These are phyloP conservation scores for Orthonevra nobilis DNA, from an alignment of 2,888 invertebrate genomes.

Conservation along the genomic window DNA sequence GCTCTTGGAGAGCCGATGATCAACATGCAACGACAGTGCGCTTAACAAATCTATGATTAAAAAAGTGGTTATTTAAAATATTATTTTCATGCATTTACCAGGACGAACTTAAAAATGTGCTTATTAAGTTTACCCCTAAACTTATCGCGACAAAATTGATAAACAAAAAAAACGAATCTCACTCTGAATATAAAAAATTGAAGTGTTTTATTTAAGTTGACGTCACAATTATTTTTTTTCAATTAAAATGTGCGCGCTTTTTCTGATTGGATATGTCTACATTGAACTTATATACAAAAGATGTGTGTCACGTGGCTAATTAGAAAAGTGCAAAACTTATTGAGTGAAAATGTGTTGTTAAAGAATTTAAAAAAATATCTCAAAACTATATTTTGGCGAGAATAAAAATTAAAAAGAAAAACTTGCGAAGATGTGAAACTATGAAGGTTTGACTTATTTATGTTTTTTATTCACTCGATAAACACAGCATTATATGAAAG, in stretches of 20 bases:
- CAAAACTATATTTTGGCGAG: background rate
- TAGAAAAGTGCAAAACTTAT: slow-evolving; percentile 16
- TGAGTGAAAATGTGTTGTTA: background rate
- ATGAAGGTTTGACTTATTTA: too few species aligned
- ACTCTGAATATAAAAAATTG: slow-evolving; percentile 30
- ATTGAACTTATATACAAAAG: too few species aligned
- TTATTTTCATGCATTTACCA: too few species aligned
- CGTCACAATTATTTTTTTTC: slow-evolving; percentile 60
- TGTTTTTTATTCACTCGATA: too few species aligned
- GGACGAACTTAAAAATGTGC: too few species aligned
- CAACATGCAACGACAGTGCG: slow-evolving; percentile 73
- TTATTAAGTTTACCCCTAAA: too few species aligned
- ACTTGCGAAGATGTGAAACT: too few species aligned
- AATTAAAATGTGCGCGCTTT: slow-evolving; percentile 54
- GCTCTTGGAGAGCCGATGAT: slow-evolving; percentile 94
- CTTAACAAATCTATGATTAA: too few species aligned
- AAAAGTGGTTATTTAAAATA: background rate
- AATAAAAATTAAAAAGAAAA: background rate
- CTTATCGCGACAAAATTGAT: too few species aligned
- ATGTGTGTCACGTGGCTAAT: slow-evolving; percentile 46
- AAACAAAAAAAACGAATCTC: slow-evolving; percentile 2
- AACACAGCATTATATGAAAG: too few species aligned
- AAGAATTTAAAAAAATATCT: background rate
- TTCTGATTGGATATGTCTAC: slow-evolving; percentile 25
- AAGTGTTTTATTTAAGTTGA: slow-evolving; percentile 43